phyloP scores from a whole-genome alignment of 2,888 invertebrate species.

The Melanophora roralis region DNA sequence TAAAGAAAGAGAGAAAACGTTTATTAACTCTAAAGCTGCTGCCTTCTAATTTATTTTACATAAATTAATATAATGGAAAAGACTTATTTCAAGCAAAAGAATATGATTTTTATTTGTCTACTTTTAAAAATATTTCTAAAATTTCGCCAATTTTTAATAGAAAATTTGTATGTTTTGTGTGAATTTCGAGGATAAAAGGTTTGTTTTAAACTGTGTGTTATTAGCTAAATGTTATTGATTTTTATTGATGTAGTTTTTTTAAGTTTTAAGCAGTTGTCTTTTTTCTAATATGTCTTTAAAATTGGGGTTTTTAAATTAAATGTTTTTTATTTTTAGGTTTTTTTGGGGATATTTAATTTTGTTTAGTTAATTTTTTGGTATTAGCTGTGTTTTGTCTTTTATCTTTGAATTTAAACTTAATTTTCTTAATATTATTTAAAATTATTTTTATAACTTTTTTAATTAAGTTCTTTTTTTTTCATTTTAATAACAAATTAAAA shows the following conservation, averaged over 20 bases:
- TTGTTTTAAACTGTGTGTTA: too few species aligned
- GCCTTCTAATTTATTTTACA: too few species aligned
- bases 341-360: constrained; percentile 35
- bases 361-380: constrained; percentile 49
- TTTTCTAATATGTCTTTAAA: constrained; percentile 2
- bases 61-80: too few species aligned
- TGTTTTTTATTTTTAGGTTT: constrained; percentile 15
- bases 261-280: constrained; percentile 19
- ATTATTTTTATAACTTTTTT: constrained; percentile 5
- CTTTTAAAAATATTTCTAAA: too few species aligned
- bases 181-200: not conserved
- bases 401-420: constrained; percentile 7
- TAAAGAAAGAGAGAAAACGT: too few species aligned
- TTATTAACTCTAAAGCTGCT: too few species aligned
- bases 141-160: too few species aligned
- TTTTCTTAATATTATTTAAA: not conserved
- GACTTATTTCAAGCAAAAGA: too few species aligned
- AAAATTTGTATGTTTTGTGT: not conserved
- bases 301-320: too few species aligned
- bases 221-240: constrained; percentile 3
- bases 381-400: constrained; percentile 40
- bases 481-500: constrained; percentile 38
- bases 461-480: constrained; percentile 9
- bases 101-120: too few species aligned
- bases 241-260: not conserved